Evolutionary conservation across 2,888 invertebrate species (phyloP), one percentile per base, ranked within the genome.

Genomic region (Platycnemis pennipes): DNA sequence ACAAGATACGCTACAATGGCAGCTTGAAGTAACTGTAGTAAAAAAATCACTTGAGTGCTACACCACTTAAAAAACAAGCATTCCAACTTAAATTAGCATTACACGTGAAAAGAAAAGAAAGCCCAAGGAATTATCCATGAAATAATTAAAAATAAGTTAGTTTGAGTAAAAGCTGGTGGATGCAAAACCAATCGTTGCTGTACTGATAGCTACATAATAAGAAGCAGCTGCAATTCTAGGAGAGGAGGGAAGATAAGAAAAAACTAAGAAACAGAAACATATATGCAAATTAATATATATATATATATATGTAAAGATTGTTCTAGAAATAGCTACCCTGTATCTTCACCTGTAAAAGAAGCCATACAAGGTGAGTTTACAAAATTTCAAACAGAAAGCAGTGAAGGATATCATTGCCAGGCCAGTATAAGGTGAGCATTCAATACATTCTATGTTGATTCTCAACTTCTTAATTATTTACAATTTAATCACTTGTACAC

Each of bases 71-170:
- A n/a, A 89, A 91, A 69, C 63, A 91, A 91, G 91, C 91, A 91
- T 91, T 91, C 91, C 91, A 91, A 91, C 91, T 91, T 91, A 91
- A 63, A 91, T 56, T 91, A 63, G 91, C 91, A 91, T 69, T 91
- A 91, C 91, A 91, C 69, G 69, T 69, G 45, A 91, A 91, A 91
- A 69, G 42, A 91, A 91, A 69, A 91, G 63, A 91, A 91, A 91
- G 69, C 91, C 91, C 44, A 91, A 63, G 63, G 42, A 91, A 63
- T 91, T n/a, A 63, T 91, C 91, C 91, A 91, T 91, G 91, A 91
- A 91, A 91, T 22, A 91, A 91, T 63, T 91, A 91, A 91, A 91
- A 56, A 91, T 91, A 91, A 91, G 91, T 91, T 91, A 91, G 91
- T 91, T 44, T 44, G 69, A 91, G 77, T 91, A 69, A 91, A 91